Conservation (phyloP, 2,797 vertebrate species). For the Tangara arthus region DNA sequence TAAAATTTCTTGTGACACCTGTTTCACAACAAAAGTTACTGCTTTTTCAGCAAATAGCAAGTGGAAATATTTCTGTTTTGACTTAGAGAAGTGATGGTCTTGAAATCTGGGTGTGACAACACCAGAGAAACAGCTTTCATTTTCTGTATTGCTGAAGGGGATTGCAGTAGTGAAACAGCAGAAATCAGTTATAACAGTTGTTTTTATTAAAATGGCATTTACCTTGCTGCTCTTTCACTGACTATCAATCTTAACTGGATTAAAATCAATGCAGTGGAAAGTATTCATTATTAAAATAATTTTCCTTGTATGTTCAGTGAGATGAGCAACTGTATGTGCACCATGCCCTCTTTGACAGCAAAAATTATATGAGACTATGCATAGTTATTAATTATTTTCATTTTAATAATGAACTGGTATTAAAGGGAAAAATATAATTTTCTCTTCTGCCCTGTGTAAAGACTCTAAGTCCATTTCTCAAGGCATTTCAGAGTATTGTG, state of each 20-base stretch:
- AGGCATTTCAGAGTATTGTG: background rate
- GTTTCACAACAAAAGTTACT: background rate
- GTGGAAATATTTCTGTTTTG: background rate
- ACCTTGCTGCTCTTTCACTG: background rate
- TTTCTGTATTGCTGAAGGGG: background rate
- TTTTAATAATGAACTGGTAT: background rate
- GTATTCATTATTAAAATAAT: background rate
- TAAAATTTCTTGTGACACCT: background rate
- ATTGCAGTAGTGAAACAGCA: background rate
- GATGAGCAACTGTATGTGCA: background rate
- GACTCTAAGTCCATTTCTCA: background rate
- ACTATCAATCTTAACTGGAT: conserved; percentile 4
- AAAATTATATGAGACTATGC: background rate
- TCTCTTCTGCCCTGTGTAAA: background rate
- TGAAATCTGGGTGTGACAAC: background rate
- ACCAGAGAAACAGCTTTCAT: background rate
- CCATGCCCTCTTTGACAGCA: background rate
- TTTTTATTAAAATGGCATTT: conserved; percentile 41
- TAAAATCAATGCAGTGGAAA: background rate
- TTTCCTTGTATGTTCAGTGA: background rate
- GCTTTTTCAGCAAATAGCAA: background rate
- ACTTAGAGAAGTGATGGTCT: background rate
- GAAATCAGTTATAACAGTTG: background rate
- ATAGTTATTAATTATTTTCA: background rate
- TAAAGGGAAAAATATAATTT: background rate